Evolutionary conservation across 2,888 invertebrate genomes (phyloP).

Genomic region (Ceramica pisi): DNA sequence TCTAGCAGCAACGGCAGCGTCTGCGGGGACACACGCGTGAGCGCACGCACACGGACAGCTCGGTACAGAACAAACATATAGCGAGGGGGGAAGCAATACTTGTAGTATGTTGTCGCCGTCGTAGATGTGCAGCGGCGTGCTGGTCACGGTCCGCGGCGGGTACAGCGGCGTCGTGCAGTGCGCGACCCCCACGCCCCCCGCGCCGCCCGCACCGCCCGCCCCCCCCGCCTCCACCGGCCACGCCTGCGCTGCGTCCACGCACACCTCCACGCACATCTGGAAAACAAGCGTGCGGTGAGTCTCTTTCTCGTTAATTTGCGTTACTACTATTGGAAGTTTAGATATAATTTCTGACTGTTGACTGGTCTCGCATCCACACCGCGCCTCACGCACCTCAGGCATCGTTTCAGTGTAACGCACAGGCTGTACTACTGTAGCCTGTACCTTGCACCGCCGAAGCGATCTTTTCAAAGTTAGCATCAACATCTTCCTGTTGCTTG

Average conservation of each 20-base stretch:
- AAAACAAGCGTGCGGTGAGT: not conserved
- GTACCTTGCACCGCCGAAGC: not conserved
- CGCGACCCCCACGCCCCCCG: not conserved
- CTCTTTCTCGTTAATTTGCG: not conserved
- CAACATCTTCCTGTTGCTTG: not conserved
- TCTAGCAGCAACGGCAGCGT: constrained; percentile 74
- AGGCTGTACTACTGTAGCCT: too few relatives aligned
- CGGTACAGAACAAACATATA: not conserved
- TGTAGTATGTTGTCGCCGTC: constrained; percentile 70
- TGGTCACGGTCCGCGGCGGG: constrained; percentile 24
- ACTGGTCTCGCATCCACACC: not conserved
- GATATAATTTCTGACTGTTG: not conserved
- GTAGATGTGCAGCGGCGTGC: constrained; percentile 70
- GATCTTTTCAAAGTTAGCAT: not conserved
- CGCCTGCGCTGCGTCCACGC: constrained; percentile 62
- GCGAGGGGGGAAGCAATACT: constrained; percentile 33
- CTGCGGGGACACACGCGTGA: constrained; percentile 60
- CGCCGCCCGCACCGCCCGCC: not conserved
- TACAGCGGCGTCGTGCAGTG: constrained; percentile 27
- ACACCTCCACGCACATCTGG: constrained; percentile 75
- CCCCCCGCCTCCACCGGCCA: constrained; percentile 60
- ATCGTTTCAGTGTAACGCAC: not conserved
- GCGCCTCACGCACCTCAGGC: not conserved
- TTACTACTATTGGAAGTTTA: not conserved
- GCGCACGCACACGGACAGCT: not conserved